Conservation (phyloP, 1,140 invertebrate species). For the Apis dorsata region DNA sequence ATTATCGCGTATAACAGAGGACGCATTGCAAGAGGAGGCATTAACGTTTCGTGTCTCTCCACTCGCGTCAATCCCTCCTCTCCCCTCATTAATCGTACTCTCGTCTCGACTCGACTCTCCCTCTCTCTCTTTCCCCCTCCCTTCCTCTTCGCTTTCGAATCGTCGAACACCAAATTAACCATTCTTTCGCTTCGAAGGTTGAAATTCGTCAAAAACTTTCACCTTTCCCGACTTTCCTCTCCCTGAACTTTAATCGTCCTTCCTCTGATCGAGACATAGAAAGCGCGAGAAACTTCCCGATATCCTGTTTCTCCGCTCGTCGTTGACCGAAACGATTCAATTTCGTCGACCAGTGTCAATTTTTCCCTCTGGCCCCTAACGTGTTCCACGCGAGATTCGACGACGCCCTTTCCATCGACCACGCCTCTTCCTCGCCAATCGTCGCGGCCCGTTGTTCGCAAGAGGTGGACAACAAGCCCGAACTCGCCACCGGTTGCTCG, state of each 20-base stretch:
- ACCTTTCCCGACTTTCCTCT: neutral
- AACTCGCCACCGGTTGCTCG: too few species aligned
- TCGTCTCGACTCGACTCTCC: neutral
- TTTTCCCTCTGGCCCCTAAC: too few species aligned
- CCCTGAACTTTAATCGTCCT: neutral
- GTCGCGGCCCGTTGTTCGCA: too few species aligned
- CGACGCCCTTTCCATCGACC: too few species aligned
- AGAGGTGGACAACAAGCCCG: too few species aligned
- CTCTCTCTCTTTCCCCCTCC: constrained; percentile 5
- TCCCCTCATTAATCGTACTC: constrained; percentile 30
- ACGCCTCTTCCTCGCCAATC: too few species aligned
- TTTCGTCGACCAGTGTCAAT: too few species aligned
- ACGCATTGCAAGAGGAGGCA: neutral
- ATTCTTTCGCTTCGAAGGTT: neutral
- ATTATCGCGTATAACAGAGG: too few species aligned
- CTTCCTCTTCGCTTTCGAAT: constrained; percentile 31
- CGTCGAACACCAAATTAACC: neutral
- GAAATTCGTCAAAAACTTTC: neutral
- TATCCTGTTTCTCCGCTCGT: too few species aligned
- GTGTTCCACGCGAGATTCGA: too few species aligned
- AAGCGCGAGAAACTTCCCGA: neutral
- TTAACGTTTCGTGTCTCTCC: neutral
- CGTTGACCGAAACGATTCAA: too few species aligned
- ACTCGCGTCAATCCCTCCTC: neutral
- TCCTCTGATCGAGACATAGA: neutral